Conservation (phyloP, 1,140 invertebrate species). For the Drosophila tristis region DNA sequence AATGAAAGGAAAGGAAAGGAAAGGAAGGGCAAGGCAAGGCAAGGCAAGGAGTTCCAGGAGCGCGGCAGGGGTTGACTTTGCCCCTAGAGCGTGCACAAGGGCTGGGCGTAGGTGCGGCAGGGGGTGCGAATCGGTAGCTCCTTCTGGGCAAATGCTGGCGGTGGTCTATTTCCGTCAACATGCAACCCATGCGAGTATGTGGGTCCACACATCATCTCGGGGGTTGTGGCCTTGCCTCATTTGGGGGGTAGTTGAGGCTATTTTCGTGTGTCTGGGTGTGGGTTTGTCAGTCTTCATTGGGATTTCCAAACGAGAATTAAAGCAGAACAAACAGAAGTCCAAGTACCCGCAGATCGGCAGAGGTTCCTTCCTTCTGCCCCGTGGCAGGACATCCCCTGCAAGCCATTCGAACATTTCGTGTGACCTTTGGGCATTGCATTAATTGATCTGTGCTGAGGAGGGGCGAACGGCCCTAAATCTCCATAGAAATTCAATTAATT, state of each 20-base stretch:
- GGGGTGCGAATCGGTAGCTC: conserved; percentile 53
- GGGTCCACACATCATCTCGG: conserved; percentile 39
- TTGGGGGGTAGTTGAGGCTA: conserved; percentile 53
- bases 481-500: conserved; percentile 33
- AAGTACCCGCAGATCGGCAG: conserved; percentile 60
- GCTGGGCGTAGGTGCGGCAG: too few relatives aligned
- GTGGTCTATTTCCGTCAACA: conserved; percentile 56
- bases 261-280: conserved; percentile 46
- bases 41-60: background rate
- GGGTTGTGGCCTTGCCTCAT: conserved; percentile 26
- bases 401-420: conserved; percentile 35
- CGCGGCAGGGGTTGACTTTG: conserved; percentile 11
- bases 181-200: conserved; percentile 24
- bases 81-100: conserved; percentile 19
- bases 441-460: background rate
- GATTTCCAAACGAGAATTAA: conserved; percentile 12
- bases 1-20: conserved; percentile 12
- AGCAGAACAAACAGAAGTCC: background rate
- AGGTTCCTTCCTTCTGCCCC: conserved; percentile 28
- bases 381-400: conserved; percentile 44
- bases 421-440: conserved; percentile 35
- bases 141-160: conserved; percentile 66
- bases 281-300: conserved; percentile 71
- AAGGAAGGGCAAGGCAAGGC: conserved; percentile 12
- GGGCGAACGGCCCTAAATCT: conserved; percentile 1